Conservation (phyloP, 2,113 vertebrate genomes). For the Elgaria multicarinata region DNA sequence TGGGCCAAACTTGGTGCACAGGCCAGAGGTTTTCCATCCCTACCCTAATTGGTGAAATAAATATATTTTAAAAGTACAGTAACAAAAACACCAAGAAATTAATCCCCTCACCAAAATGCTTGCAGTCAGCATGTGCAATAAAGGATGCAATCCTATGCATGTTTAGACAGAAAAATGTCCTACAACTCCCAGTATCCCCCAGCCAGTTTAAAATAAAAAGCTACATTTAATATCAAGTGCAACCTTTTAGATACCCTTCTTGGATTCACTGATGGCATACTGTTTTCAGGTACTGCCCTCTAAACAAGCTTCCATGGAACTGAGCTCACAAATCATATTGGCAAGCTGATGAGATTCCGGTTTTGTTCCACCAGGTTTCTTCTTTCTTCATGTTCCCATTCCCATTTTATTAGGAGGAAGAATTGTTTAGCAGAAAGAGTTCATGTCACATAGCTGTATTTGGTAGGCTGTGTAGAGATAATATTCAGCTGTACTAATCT, state of each 20-base stretch:
- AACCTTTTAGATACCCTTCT: not conserved
- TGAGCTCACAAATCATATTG: not conserved
- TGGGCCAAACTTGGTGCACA: too few relatives aligned
- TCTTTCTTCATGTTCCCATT: constrained; percentile 24
- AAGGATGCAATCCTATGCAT: too few relatives aligned
- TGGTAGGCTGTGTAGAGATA: not conserved
- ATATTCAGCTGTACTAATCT: constrained; percentile 31
- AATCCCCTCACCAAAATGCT: not conserved
- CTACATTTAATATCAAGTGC: not conserved
- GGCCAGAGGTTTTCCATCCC: too few relatives aligned
- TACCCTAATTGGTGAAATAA: constrained; percentile 1
- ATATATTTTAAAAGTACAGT: not conserved
- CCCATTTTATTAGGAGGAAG: not conserved
- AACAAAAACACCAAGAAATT: not conserved
- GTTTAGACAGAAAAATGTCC: too few relatives aligned
- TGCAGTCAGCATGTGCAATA: not conserved
- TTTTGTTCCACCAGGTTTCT: constrained; percentile 27
- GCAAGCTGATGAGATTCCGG: constrained; percentile 21
- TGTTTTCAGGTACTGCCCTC: not conserved
- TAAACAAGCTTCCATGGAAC: not conserved
- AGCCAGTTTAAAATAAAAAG: not conserved
- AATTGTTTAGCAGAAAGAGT: constrained; percentile 50
- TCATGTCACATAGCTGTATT: constrained; percentile 39
- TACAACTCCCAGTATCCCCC: too few relatives aligned
- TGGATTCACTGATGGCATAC: not conserved